Evolutionary conservation across 2,888 invertebrate species (phyloP), one percentile per base, ranked within the genome.

Genomic region (Agonopterix heracliana): DNA sequence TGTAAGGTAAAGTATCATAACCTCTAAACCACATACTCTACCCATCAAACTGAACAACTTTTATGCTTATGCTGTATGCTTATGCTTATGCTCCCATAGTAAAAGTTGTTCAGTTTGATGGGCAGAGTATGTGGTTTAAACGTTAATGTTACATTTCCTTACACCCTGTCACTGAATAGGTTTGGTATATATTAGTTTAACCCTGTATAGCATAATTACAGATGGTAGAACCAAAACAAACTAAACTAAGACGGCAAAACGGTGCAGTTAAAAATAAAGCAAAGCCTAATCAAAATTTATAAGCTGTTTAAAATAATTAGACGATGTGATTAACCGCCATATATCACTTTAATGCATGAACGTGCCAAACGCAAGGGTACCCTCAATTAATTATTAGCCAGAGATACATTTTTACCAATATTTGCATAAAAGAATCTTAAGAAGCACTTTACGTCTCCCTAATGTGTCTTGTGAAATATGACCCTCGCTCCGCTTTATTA

Each of bases 361-460:
- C 60, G 60, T 67, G 83, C 74, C 85, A 78, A 72, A 73, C 63
- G 65, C 62, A 57, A 68, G 71, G 68, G 71, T 68, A 67, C 73
- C 73, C 70, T 64, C 74, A 71, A 85, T 86, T 85, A 76, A 86
- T 87, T 77, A 77, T 73, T 64, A 62, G 56, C 51, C 53, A 55
- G 36, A 11, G 59, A 43, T 46, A 68, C 74, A 78, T 78, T 78
- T 77, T 70, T 68, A 71, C 67, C 59, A 70, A 71, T 77, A 83
- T 85, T 85, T 81, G 81, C 86, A 81, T 84, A 78, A 78, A 80
- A 73, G 73, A 68, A 75, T 74, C 82, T 69, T 80, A 82, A 82
- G 84, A 76, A 82, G 83, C 83, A 66, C 71, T 79, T 77, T 77
- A 69, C 65, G 72, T 66, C 70, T 64, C 60, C 66, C 64, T 68